These are phyloP conservation scores for Pyrocoelia pectoralis DNA, from an alignment of 2,888 invertebrate genomes.

Conservation along the genomic window DNA sequence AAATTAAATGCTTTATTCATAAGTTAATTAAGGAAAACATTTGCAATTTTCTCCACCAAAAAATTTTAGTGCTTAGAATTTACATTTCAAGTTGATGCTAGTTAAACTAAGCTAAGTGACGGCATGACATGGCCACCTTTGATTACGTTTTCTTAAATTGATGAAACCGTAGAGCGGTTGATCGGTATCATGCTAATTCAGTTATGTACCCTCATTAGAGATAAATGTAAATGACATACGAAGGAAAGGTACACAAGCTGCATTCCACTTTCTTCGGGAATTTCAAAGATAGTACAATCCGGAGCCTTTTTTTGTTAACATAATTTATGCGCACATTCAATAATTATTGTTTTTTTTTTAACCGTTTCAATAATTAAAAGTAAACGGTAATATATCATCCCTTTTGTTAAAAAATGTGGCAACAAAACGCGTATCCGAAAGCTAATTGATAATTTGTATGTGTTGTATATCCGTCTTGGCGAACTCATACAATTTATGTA, in stretches of 20 bases:
- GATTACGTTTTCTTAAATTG: constrained; percentile 41
- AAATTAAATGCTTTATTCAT: not conserved
- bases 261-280: constrained; percentile 34
- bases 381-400: constrained; percentile 2
- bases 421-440: constrained; percentile 42
- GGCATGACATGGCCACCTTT: constrained; percentile 44
- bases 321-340: not conserved
- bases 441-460: constrained; percentile 61
- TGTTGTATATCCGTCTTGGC: constrained; percentile 54
- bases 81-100: constrained; percentile 28
- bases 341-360: not conserved
- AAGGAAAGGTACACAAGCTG: constrained; percentile 31
- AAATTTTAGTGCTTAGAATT: constrained; percentile 8
- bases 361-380: not conserved
- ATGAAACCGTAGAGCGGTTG: constrained; percentile 41
- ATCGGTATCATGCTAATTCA: constrained; percentile 53
- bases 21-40: not conserved
- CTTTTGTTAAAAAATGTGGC: constrained; percentile 36
- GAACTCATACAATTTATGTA: constrained; percentile 57
- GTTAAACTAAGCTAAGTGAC: constrained; percentile 31
- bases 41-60: not conserved
- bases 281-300: constrained; percentile 21
- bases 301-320: not conserved
- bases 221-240: constrained; percentile 50
- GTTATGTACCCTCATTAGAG: constrained; percentile 50